Percentiles rank a stretch among this genome's conserved stretches.
These are phyloP conservation scores for Drosophila percnosoma DNA, from an alignment of 2,888 invertebrate genomes.

Conservation along the genomic window DNA sequence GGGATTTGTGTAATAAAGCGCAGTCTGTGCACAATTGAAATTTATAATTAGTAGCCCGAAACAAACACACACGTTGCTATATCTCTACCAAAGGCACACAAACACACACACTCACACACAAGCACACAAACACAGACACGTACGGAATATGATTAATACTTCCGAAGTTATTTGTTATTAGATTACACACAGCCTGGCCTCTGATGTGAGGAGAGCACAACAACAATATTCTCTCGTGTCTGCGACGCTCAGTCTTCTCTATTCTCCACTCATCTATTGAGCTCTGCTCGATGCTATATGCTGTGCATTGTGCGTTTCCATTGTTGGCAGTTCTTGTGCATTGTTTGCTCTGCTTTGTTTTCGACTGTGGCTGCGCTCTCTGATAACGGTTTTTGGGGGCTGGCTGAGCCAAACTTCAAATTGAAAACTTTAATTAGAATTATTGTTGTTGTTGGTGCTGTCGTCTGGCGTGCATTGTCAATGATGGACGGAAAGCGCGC, in stretches of 20 bases:
- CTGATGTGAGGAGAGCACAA: constrained; percentile 8
- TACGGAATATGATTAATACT: constrained; percentile 77
- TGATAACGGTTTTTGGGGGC: constrained; percentile 68
- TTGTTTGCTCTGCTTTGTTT: constrained; percentile 69
- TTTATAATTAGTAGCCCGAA: constrained; percentile 75
- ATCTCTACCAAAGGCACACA: neutral
- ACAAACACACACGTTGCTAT: constrained; percentile 10
- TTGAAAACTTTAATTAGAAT: constrained; percentile 81
- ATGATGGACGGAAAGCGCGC: constrained; percentile 48
- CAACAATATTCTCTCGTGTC: constrained; percentile 15
- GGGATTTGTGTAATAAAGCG: constrained; percentile 65
- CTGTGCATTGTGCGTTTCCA: constrained; percentile 71
- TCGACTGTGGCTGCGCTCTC: constrained; percentile 53
- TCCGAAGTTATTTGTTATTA: constrained; percentile 81
- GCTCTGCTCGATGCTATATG: constrained; percentile 13
- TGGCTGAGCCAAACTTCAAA: constrained; percentile 67
- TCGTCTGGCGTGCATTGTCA: constrained; percentile 63
- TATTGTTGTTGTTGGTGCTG: constrained; percentile 52
- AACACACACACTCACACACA: constrained; percentile 10
- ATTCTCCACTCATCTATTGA: constrained; percentile 1
- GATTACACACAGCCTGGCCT: constrained; percentile 62
- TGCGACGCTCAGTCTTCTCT: neutral
- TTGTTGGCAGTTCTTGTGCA: constrained; percentile 64
- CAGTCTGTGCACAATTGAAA: constrained; percentile 76
- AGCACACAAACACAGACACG: constrained; percentile 24